Evolutionary conservation across 2,888 invertebrate genomes (phyloP).

Genomic region (Apocheima hispidaria): DNA sequence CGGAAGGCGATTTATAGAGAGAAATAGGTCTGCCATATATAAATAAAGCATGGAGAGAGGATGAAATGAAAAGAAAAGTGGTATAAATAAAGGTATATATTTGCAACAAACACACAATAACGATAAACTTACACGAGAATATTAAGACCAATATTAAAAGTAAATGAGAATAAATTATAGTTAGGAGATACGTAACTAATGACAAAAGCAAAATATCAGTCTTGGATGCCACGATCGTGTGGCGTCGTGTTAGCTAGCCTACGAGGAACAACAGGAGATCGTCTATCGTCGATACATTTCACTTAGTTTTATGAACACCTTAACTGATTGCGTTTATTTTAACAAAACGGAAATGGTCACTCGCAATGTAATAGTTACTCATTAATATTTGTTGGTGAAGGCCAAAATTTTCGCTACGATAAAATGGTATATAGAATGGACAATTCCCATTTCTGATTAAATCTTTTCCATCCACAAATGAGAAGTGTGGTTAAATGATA

Average conservation of each 20-base stretch:
- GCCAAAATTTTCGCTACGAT: not conserved
- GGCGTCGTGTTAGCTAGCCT: slow-evolving; percentile 54
- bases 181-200: slow-evolving; percentile 65
- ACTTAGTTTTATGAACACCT: slow-evolving; percentile 50
- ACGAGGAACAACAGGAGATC: slow-evolving; percentile 80
- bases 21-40: slow-evolving; percentile 80
- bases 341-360: not conserved
- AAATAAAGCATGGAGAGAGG: slow-evolving; percentile 81
- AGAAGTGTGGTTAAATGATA: too few species aligned
- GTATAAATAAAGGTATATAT: slow-evolving; percentile 85
- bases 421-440: not conserved
- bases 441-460: not conserved
- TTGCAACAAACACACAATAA: slow-evolving; percentile 85
- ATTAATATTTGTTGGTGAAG: not conserved
- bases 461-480: not conserved
- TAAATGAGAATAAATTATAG: slow-evolving; percentile 72
- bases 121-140: slow-evolving; percentile 77
- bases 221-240: slow-evolving; percentile 60
- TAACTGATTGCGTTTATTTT: slow-evolving; percentile 49
- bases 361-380: not conserved
- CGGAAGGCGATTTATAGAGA: slow-evolving; percentile 70
- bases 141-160: slow-evolving; percentile 55
- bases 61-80: slow-evolving; percentile 85
- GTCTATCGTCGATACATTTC: slow-evolving; percentile 39
- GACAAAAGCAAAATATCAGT: slow-evolving; percentile 72